Evolutionary conservation across 2,113 vertebrate species (phyloP).

Genomic region (Apteryx owenii): DNA sequence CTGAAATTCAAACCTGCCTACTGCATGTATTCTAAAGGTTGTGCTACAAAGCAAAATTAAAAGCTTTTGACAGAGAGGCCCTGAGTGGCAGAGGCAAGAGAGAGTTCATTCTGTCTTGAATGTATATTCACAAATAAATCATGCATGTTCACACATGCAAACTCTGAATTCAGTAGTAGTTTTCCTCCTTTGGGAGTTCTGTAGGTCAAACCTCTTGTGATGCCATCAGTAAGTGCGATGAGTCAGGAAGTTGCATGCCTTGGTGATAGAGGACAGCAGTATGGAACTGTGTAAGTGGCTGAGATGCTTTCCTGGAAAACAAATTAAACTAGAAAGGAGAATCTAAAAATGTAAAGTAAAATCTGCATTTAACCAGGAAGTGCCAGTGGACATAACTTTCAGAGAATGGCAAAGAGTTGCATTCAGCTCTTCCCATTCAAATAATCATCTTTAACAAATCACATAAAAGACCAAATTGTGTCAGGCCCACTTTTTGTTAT

Average conservation of each 20-base stretch:
- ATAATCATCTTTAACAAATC: conserved; percentile 17
- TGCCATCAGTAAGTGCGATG: neutral
- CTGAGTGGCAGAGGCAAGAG: neutral
- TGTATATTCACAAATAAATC: neutral
- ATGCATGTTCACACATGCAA: neutral
- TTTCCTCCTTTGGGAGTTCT: neutral
- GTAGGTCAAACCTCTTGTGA: neutral
- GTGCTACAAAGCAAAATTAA: neutral
- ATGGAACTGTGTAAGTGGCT: neutral
- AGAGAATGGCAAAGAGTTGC: neutral
- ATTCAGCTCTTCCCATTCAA: conserved; percentile 37
- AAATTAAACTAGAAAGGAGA: neutral
- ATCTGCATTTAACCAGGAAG: neutral
- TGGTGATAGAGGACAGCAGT: neutral
- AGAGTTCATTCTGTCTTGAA: neutral
- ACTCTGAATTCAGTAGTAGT: neutral
- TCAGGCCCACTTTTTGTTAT: conserved; percentile 14
- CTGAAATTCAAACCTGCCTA: neutral
- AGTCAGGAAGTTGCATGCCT: neutral
- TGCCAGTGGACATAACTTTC: neutral
- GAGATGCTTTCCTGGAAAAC: neutral
- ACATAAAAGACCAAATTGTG: neutral
- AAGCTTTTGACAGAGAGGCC: conserved; percentile 1
- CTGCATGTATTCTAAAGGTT: neutral
- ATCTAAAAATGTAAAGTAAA: neutral